phyloP scores from a whole-genome alignment of 1,140 invertebrate species.

The Nymphalis io region DNA sequence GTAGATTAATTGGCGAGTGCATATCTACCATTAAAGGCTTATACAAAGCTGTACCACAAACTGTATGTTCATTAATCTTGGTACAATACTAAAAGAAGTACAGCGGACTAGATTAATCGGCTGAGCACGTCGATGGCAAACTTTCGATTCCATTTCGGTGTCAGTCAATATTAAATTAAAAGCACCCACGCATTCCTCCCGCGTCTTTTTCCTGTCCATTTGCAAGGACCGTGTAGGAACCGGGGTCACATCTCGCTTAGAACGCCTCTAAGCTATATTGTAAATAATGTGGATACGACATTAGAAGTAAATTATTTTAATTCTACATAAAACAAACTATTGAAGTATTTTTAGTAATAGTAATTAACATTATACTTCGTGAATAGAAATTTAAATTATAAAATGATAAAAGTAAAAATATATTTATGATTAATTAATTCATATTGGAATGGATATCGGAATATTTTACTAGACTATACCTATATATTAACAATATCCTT shows the following conservation, averaged over 20 bases:
- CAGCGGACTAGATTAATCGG: conserved; percentile 24
- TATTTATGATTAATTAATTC: no score
- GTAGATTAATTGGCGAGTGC: no score
- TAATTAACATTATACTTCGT: no score
- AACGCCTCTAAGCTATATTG: conserved; percentile 48
- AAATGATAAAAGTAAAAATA: no score
- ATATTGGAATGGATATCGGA: no score
- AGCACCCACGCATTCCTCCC: conserved; percentile 77
- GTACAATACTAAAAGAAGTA: conserved; percentile 41
- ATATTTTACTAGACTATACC: no score
- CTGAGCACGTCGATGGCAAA: conserved; percentile 71
- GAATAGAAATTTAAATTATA: no score
- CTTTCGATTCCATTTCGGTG: conserved; percentile 79
- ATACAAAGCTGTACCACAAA: no score
- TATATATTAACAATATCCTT: no score
- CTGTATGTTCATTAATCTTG: no score
- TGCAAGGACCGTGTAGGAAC: conserved; percentile 76
- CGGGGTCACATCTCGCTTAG: conserved; percentile 72
- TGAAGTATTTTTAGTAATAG: no score
- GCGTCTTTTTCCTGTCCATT: conserved; percentile 81
- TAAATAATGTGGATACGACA: conserved; percentile 53
- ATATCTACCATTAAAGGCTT: no score
- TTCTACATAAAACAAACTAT: background rate
- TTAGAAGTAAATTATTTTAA: background rate
- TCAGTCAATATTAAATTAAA: conserved; percentile 80